A percentile compares a stretch with the other conserved stretches of the same genome.
phyloP scores from a whole-genome alignment of 2,888 invertebrate species.

The Bombyx huttoni region DNA sequence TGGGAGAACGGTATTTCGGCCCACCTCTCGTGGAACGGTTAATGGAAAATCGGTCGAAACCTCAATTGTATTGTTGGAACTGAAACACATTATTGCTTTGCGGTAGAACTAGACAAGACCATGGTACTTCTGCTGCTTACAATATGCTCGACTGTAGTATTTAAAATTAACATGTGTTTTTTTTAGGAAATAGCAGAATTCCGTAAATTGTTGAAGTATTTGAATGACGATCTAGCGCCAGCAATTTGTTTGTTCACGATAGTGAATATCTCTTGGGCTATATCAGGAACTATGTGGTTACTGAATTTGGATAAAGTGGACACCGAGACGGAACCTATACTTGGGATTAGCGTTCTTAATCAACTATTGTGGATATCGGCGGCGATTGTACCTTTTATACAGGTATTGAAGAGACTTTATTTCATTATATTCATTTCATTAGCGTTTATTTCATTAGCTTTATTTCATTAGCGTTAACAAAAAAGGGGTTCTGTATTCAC shows the following conservation, averaged over 20 bases:
- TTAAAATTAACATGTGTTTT: neutral
- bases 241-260: constrained; percentile 84
- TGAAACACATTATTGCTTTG: no score
- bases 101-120: no score
- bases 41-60: no score
- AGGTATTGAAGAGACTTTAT: constrained; percentile 51
- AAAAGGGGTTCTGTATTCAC: no score
- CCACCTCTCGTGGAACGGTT: no score
- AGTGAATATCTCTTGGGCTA: constrained; percentile 80
- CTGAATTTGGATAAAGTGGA: constrained; percentile 74
- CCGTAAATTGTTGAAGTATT: constrained; percentile 80
- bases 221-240: constrained; percentile 82
- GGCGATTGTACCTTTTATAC: constrained; percentile 78
- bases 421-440: neutral
- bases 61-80: no score
- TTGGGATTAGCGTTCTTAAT: constrained; percentile 74
- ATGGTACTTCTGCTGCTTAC: no score
- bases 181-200: constrained; percentile 84
- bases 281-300: constrained; percentile 79
- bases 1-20: no score
- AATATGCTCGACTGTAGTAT: no score
- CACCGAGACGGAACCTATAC: constrained; percentile 69
- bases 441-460: neutral
- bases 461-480: neutral
- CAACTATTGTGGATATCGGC: constrained; percentile 77